Conservation (phyloP, 2,888 invertebrate species). For the Drosophila pseudotalamancana region DNA sequence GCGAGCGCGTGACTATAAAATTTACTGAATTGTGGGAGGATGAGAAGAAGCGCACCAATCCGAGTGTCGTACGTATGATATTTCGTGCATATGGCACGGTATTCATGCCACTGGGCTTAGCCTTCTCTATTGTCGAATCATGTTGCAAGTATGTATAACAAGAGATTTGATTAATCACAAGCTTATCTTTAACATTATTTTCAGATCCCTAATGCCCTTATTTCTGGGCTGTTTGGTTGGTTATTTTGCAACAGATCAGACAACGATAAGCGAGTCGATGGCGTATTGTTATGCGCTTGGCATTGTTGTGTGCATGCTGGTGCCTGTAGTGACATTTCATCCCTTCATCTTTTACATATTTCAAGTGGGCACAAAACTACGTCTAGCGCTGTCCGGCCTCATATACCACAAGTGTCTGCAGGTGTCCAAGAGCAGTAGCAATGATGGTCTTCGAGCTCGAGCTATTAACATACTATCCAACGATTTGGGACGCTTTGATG, state of each 20-base stretch:
- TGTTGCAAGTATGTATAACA: conserved; percentile 75
- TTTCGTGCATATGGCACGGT: conserved; percentile 84
- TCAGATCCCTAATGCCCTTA: conserved; percentile 87
- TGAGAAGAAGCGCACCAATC: conserved; percentile 81
- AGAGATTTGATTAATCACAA: background rate
- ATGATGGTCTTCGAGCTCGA: conserved; percentile 91
- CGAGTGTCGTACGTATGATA: conserved; percentile 85
- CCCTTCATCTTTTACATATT: conserved; percentile 90
- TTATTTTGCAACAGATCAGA: conserved; percentile 86
- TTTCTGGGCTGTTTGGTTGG: conserved; percentile 89
- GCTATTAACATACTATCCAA: conserved; percentile 97
- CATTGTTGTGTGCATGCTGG: conserved; percentile 86
- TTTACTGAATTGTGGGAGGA: conserved; percentile 84
- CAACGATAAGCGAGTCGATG: conserved; percentile 85
- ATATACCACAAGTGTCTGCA: conserved; percentile 89
- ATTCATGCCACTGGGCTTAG: conserved; percentile 80
- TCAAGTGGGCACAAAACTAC: conserved; percentile 89
- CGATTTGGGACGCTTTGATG: conserved; percentile 96
- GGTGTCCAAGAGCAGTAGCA: conserved; percentile 92
- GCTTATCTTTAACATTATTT: conserved; percentile 27
- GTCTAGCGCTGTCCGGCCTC: conserved; percentile 89
- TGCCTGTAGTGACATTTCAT: conserved; percentile 88
- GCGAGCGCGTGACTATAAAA: conserved; percentile 85
- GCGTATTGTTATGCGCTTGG: conserved; percentile 89
- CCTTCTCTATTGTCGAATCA: conserved; percentile 79